Evolutionary conservation across 2,113 vertebrate species (phyloP).

Genomic region (Chaenocephalus aceratus): DNA sequence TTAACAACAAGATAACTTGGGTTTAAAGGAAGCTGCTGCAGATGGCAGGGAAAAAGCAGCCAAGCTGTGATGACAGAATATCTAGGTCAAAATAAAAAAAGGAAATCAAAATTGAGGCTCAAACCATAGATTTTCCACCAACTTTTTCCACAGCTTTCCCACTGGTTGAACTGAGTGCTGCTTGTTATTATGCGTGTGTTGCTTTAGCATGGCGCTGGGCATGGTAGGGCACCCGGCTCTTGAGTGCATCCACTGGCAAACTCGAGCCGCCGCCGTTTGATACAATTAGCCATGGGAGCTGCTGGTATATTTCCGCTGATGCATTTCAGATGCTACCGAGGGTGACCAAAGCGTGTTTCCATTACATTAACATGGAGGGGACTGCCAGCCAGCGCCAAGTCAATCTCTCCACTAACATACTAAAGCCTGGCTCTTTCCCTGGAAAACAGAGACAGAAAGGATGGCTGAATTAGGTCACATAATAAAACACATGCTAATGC

Average conservation of each 20-base stretch:
- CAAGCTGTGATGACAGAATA: slow-evolving; percentile 43
- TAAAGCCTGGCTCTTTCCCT: slow-evolving; percentile 54
- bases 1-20: slow-evolving; percentile 5
- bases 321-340: slow-evolving; percentile 67
- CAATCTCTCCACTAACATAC: slow-evolving; percentile 68
- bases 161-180: slow-evolving; percentile 68
- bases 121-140: slow-evolving; percentile 79
- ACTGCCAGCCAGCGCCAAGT: slow-evolving; percentile 53
- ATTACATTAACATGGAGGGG: slow-evolving; percentile 65
- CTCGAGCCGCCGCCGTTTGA: slow-evolving; percentile 61
- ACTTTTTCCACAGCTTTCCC: slow-evolving; percentile 79
- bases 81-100: slow-evolving; percentile 74
- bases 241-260: slow-evolving; percentile 63
- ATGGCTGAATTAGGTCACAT: slow-evolving; percentile 35
- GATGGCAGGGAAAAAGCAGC: slow-evolving; percentile 44
- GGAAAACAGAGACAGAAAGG: slow-evolving; percentile 59
- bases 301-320: slow-evolving; percentile 66
- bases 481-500: background rate
- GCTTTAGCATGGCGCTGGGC: slow-evolving; percentile 75
- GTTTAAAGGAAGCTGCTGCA: slow-evolving; percentile 27
- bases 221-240: slow-evolving; percentile 64
- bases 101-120: slow-evolving; percentile 57
- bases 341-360: slow-evolving; percentile 68
- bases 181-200: slow-evolving; percentile 62
- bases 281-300: slow-evolving; percentile 67